Base-by-base conservation (phyloP, 2,888 invertebrate genomes). In the Glyphotaelius pellucidus region DNA sequence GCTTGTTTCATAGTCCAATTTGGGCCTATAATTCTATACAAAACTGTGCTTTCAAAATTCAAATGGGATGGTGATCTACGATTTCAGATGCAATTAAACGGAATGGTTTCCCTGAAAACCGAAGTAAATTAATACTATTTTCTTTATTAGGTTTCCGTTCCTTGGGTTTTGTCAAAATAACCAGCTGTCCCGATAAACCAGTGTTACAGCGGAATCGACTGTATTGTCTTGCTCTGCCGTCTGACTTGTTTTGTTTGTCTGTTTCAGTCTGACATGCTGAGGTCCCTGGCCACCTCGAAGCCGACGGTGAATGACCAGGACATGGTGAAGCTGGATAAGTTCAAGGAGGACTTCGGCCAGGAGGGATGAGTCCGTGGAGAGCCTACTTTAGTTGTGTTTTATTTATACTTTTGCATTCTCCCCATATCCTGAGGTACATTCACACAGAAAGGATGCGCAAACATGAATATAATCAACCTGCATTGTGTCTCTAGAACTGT, bases 281-380 rank as follows among this genome's bases (percentile, higher is more conserved):
- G 98, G 94, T 99, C 99, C 0, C 95, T 99, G 94, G 97, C 98
- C 12, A 99, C 98, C 93, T 98, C 99, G 87, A 99, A 99, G 96
- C 99, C 99, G 32, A 99, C 99, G 14, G 99, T 99, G 3, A 99
- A 99, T 95, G 98, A 99, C 93, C 98, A 99, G 32, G 99, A 99
- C 95, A 97, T 99, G 96, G 97, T 97, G 80, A 99, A 98, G 95
- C 96, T 99, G 94, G 97, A 98, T 95, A 98, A 99, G 95, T 99
- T 99, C 95, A 99, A 98, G 96, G 98, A 98, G 95, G 99, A 99
- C 95, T 99, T 99, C 95, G 99, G 99, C 67, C 99, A 99, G 96
- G 99, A 99, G 96, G 99, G 99, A 95, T 98, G 88, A 93, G 52
- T 31, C 52, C 5, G 31, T 2, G 31, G 81, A 85, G 35, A 42